A percentile compares a stretch with the other conserved stretches of the same genome.
Conservation (phyloP, 2,888 invertebrate genomes). For the Orchestes rusci region DNA sequence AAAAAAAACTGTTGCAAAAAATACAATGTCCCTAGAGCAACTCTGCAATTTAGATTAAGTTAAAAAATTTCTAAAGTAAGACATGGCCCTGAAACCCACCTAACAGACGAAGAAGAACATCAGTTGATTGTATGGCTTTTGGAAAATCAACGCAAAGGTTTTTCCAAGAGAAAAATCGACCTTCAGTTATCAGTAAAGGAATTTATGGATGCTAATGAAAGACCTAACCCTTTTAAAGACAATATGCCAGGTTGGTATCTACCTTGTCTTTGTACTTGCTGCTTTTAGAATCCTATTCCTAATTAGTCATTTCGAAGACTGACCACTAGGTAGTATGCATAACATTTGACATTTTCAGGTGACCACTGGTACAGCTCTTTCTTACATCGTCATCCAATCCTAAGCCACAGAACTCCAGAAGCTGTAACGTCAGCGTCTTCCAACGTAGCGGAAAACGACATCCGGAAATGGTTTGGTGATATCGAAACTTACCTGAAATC, state of each 20-base stretch:
- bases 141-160: slow-evolving; percentile 2
- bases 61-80: background rate
- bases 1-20: background rate
- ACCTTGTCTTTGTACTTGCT: too few species aligned
- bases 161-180: slow-evolving; percentile 3
- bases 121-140: background rate
- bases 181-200: slow-evolving; percentile 3
- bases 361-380: slow-evolving; percentile 15
- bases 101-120: background rate
- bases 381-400: slow-evolving; percentile 4
- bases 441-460: slow-evolving; percentile 4
- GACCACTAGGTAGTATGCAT: too few species aligned
- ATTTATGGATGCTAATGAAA: slow-evolving; percentile 6
- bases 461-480: slow-evolving; percentile 2
- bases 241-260: slow-evolving; percentile 14
- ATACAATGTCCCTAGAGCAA: background rate
- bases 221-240: slow-evolving; percentile 13
- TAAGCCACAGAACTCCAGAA: slow-evolving; percentile 6
- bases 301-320: too few species aligned
- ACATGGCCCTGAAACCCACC: background rate
- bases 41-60: background rate
- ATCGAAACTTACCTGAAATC: slow-evolving; percentile 1
- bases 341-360: too few species aligned
- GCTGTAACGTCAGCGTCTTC: slow-evolving; percentile 6
- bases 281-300: too few species aligned